Evolutionary conservation across 1,140 invertebrate genomes (phyloP), one percentile per base, ranked within the genome.

Genomic region (Ips typographus): DNA sequence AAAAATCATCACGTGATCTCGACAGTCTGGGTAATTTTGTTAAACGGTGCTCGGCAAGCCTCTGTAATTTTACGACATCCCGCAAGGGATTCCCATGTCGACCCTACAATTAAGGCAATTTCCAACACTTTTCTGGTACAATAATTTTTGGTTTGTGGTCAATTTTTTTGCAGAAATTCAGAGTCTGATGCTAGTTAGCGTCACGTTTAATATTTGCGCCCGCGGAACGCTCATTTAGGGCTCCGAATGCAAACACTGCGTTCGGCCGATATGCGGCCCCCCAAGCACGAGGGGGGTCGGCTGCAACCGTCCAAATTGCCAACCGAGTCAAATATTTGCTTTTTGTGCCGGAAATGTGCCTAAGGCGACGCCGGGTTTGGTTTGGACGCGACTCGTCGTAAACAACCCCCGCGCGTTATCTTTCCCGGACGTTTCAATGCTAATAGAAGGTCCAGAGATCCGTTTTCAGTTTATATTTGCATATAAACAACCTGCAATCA

Each of bases 181-280:
- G 22, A 22, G 22, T 22, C 22, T 49, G 44, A 8, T 49, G 44
- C 44, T 49, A 6, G 44, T 49, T 49, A 49, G 44, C 44, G 44
- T 49, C 51, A 57, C 60, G 62, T 62, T 62, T 56, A 62, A 69
- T 62, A 59, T 69, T 68, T 69, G 59, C 59, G n/a, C 8, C 37
- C 52, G 36, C 5, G 38, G 41, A 40, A 49, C 44, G 67, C 52
- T 69, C 67, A 69, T 69, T 69, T 69, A 49, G 43, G 58, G 67
- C 51, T 41, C 37, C 37, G 36, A 69, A 7, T 44, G 59, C 59
- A 69, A 69, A 69, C 60, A 69, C 67, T 69, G 67, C 67, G 52
- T 53, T 41, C 4, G 43, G 36, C 57, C 51, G 62, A 62, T 62
- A 44, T 55, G 43, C 49, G 36, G 53, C 55, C 65, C 40, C n/a